Conservation (phyloP, 2,888 invertebrate genomes). For the Hedya salicella region DNA sequence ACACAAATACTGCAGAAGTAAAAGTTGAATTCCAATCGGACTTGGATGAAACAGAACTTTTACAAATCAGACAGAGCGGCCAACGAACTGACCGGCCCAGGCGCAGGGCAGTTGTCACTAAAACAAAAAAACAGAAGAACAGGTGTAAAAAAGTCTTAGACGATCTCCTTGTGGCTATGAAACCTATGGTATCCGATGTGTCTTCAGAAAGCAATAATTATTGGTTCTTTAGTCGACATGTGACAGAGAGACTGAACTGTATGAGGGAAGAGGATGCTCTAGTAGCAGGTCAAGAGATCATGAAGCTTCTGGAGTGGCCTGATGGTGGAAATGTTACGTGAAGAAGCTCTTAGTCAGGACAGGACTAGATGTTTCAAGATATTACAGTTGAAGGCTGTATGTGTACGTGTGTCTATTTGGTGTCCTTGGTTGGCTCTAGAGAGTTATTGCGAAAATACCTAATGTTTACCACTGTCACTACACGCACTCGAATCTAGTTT, state of each 20-base stretch:
- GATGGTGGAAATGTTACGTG: conserved; percentile 16
- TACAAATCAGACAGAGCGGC: conserved; percentile 63
- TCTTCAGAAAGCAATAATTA: conserved; percentile 52
- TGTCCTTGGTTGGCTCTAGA: no score
- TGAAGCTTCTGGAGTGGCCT: conserved; percentile 54
- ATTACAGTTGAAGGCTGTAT: no score
- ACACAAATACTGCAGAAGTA: conserved; percentile 49
- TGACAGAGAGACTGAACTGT: conserved; percentile 65
- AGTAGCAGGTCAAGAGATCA: conserved; percentile 64
- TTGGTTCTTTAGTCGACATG: conserved; percentile 75
- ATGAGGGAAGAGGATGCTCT: conserved; percentile 68
- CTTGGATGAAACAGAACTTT: conserved; percentile 51
- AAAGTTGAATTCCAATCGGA: conserved; percentile 64
- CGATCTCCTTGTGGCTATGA: conserved; percentile 67
- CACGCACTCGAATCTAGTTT: no score
- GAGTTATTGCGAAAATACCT: no score
- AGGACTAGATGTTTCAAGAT: no score
- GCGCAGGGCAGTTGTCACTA: conserved; percentile 47
- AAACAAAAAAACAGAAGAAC: conserved; percentile 49
- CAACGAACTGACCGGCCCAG: conserved; percentile 68
- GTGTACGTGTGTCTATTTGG: no score
- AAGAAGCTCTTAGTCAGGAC: background rate
- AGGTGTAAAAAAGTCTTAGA: conserved; percentile 67
- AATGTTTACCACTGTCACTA: no score
- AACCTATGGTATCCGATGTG: conserved; percentile 56